Base-by-base conservation (phyloP, 2,888 invertebrate species). In the Rhamnusium bicolor region DNA sequence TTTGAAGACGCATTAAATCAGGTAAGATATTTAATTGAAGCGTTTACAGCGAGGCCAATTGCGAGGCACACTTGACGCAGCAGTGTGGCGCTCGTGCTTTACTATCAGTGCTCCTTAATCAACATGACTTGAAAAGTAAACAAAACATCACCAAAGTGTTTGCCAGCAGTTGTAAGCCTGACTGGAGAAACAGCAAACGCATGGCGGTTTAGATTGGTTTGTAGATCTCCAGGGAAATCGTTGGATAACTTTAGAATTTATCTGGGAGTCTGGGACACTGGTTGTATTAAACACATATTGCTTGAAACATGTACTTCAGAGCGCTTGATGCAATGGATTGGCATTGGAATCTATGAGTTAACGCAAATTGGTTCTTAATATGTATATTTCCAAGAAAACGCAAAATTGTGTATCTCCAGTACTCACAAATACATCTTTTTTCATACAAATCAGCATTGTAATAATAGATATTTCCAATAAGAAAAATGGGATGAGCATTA, bases 241-340 rank as follows among this genome's bases (percentile, higher is more conserved):
- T 63, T n/a, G 69, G 73, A 71, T 75, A 75, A 77, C 70, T 79
- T 77, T 75, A 77, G 75, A 75, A 77, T 79, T 77, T 77, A 72
- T 74, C 75, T 73, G 62, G 89, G 79, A 90, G 47, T 53, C 32
- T 61, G 53, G n/a, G 69, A 69, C 49, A 61, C 12, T 32, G 40
- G 29, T 65, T 24, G 21, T 47, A n/a, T 19, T 24, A 29, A 29
- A 12, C 19, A 46, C 29, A 53, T n/a, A n/a, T 40, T 40, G 40
- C 40, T 53, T 10, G 54, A 29, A 63, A 24, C 40, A 51, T 47
- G 63, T 51, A 66, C 54, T 29, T 14, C 27, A 19, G 49, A 47
- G 18, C 12, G n/a, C 27, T 56, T 3, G 58, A 58, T 32, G 18
- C 12, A n/a, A 4, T 5, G 12, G 40, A 0, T 4, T 40, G 4